Evolutionary conservation across 2,797 vertebrate species (phyloP).

Genomic region (Halcyon chelicuti): DNA sequence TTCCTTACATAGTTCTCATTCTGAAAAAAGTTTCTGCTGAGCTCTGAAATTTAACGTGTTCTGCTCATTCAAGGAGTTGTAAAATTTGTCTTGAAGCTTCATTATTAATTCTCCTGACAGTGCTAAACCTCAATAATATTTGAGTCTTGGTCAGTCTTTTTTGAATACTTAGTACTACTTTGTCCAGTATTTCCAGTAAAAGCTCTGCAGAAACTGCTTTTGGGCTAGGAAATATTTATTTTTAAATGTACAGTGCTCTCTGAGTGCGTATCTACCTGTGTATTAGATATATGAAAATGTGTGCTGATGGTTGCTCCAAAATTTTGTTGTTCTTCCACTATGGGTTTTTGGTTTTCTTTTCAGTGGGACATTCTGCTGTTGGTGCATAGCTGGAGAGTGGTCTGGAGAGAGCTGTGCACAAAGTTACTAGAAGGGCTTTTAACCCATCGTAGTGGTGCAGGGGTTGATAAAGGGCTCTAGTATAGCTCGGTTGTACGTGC

Average conservation of each 20-base stretch:
- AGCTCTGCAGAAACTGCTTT: neutral
- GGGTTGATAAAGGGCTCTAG: neutral
- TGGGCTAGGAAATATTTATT: neutral
- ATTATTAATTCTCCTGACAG: neutral
- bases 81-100: neutral
- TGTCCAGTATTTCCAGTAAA: neutral
- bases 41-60: neutral
- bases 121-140: neutral
- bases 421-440: neutral
- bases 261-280: neutral
- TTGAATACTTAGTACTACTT: fast-evolving
- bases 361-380: neutral
- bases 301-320: neutral
- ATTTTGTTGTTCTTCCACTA: neutral
- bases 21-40: neutral
- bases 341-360: no score
- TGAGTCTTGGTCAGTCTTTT: neutral
- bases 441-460: fast-evolving
- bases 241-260: neutral
- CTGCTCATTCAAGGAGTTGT: neutral
- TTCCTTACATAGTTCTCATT: neutral
- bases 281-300: neutral
- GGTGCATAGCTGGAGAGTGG: neutral
- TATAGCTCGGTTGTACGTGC: neutral
- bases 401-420: neutral